A percentile compares a stretch with the other conserved stretches of the same genome.
Evolutionary conservation across 2,888 invertebrate species (phyloP).

Genomic region (Dicroscelio sp.): DNA sequence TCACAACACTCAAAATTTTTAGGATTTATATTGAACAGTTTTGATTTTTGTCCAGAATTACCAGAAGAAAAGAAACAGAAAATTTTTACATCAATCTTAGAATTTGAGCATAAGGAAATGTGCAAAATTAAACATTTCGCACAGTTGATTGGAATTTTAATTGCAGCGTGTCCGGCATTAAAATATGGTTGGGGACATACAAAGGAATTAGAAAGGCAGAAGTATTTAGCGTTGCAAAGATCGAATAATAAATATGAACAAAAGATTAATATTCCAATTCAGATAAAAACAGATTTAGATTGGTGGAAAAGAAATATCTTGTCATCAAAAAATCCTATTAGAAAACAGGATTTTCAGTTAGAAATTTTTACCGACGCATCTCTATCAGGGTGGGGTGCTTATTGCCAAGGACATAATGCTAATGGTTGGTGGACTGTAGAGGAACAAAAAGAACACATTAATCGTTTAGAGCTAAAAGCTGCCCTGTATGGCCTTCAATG

Average conservation of each 20-base stretch:
- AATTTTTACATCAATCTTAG: not conserved
- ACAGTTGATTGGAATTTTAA: constrained; percentile 55
- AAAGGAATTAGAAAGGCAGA: constrained; percentile 40
- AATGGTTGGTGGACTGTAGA: constrained; percentile 45
- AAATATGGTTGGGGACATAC: constrained; percentile 50
- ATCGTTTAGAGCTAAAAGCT: constrained; percentile 37
- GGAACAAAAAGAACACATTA: constrained; percentile 53
- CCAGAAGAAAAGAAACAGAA: not conserved
- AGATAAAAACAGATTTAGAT: not conserved
- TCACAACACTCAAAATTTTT: not conserved
- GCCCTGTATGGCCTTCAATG: not conserved
- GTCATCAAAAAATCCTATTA: not conserved
- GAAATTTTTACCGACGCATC: constrained; percentile 72
- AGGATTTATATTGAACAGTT: not conserved
- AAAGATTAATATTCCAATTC: not conserved
- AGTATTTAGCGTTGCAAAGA: not conserved
- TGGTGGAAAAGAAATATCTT: constrained; percentile 29
- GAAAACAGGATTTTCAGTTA: not conserved
- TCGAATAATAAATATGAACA: not conserved
- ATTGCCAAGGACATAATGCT: not conserved
- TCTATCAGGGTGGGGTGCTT: constrained; percentile 77
- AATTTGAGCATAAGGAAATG: not conserved
- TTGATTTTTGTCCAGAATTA: not conserved
- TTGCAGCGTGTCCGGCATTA: constrained; percentile 57
- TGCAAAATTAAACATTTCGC: constrained; percentile 65